Base-by-base conservation (phyloP, 2,113 vertebrate genomes). In the Spea multiplicata region DNA sequence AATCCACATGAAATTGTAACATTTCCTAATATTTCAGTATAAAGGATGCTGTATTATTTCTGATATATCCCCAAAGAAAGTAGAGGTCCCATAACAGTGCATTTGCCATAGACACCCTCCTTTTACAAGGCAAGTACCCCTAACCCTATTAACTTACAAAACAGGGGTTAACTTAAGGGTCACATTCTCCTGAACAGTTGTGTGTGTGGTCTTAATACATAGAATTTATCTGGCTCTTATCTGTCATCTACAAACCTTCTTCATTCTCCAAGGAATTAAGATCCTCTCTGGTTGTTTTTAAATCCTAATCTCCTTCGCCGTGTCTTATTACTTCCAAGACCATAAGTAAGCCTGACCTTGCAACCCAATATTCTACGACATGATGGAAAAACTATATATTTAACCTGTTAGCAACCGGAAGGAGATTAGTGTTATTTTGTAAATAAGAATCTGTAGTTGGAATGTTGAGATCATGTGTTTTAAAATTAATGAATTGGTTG, bases 281-380 rank as follows among this genome's bases (percentile, higher is more conserved):
- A 52, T 52, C 48, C 68, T 71, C 57, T 78, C 66, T 57, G 75
- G 68, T 72, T 78, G 68, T 78, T 79, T 71, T 73, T 79, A 73
- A 79, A 8, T 66, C 61, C 61, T 73, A 73, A 79, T 79, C 69
- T 72, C 47, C 76, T 66, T 30, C 61, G 9, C 44, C 30, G 61
- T 64, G 64, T 79, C 69, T 55, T 30, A 52, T 76, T 76, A 76
- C 75, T 53, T 66, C 9, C 14, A 6, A 64, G 17, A 9, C 44
- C 14, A 4, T 59, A 9, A 1, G 55, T 30, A 17, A 48, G 10
- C 9, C 30, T 10, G 52, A 46, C 49, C 46, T 53, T 8, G 17
- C 61, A 46, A 6, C 48, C 55, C 55, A 59, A 59, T 59, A 59
- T 13, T 59, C 12, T 4, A 9, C 10, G 14, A 9, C 8, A 59